phyloP scores from a whole-genome alignment of 2,888 invertebrate species.

The Rhopalosiphum nymphaeae region DNA sequence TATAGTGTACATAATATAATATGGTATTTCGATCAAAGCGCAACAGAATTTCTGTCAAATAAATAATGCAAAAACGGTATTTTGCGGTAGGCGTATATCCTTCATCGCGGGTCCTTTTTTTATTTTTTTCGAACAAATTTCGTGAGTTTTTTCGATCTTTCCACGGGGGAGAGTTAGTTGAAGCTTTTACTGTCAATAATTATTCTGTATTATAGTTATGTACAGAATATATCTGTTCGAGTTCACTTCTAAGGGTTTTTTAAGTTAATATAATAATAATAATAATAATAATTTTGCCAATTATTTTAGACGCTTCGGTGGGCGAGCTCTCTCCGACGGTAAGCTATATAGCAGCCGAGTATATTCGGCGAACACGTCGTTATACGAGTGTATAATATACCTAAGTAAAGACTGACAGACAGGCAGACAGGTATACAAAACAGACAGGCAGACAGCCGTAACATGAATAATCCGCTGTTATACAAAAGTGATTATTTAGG shows the following conservation, averaged over 20 bases:
- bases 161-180: neutral
- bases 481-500: neutral
- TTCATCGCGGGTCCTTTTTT: neutral
- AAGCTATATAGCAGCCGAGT: neutral
- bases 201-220: neutral
- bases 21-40: neutral
- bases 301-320: neutral
- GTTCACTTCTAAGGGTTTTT: neutral
- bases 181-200: neutral
- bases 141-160: no score
- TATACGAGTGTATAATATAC: neutral
- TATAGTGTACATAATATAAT: neutral
- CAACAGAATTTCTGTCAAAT: neutral
- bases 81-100: neutral
- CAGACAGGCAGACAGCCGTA: neutral
- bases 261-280: neutral
- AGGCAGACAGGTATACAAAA: neutral
- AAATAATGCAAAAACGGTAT: neutral
- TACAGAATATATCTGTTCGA: neutral
- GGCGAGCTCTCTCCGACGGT: no score
- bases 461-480: neutral
- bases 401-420: neutral
- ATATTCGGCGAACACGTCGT: neutral
- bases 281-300: neutral
- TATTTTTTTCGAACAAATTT: no score